These are phyloP conservation scores for Merops nubicus DNA, from an alignment of 2,113 vertebrate species.

Conservation along the genomic window DNA sequence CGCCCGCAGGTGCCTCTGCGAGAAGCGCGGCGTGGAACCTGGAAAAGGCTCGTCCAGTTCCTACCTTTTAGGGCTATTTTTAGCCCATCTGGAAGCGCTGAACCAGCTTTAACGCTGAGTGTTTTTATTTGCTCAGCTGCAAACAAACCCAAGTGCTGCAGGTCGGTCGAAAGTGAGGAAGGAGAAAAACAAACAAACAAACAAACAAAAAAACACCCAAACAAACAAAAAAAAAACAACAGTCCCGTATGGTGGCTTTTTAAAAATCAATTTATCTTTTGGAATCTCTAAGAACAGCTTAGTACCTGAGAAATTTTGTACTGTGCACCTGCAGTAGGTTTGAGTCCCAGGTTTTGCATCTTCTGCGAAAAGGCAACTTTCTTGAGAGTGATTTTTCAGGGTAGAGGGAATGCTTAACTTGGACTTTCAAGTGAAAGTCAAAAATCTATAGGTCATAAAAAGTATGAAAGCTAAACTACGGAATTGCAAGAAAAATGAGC, in stretches of 20 bases:
- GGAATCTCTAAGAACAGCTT: background rate
- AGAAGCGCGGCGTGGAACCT: background rate
- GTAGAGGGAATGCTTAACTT: background rate
- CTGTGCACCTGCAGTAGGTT: constrained; percentile 8
- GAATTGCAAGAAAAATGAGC: background rate
- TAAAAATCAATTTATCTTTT: background rate
- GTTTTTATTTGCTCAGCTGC: background rate
- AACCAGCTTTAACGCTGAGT: background rate
- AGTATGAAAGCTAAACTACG: background rate
- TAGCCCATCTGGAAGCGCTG: background rate
- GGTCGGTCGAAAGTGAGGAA: background rate
- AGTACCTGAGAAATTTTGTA: background rate
- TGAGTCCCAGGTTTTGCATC: background rate
- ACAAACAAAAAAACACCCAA: too few species aligned
- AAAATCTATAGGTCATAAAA: background rate
- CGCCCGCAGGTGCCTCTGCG: background rate
- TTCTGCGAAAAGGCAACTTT: background rate
- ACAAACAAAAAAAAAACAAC: too few species aligned
- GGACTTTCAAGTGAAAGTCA: background rate
- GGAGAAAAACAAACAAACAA: too few species aligned
- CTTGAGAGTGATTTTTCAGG: background rate
- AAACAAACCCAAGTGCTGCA: background rate
- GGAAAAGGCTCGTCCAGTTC: background rate
- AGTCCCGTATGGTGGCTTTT: background rate
- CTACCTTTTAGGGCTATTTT: background rate